Percentiles rank a stretch among this genome's conserved stretches.
Conservation (phyloP, 2,888 invertebrate genomes). For the Acleris holmiana region DNA sequence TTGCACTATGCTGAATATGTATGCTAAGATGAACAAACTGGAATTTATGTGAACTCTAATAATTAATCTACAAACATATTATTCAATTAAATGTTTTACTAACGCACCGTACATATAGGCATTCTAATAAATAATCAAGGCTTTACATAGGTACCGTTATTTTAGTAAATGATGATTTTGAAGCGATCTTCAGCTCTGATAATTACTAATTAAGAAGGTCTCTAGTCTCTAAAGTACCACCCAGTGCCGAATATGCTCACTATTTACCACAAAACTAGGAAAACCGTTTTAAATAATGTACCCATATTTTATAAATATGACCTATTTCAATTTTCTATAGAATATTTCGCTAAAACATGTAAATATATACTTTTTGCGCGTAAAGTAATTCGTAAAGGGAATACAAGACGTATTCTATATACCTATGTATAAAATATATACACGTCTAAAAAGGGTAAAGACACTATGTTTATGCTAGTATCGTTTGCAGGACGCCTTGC, state of each 20-base stretch:
- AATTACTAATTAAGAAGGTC: too few species aligned
- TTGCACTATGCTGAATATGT: conserved; percentile 42
- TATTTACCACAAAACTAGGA: too few species aligned
- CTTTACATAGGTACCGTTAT: conserved; percentile 74
- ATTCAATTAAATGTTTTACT: conserved; percentile 47
- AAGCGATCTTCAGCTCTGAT: background rate
- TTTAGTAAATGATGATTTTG: conserved; percentile 44
- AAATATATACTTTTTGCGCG: conserved; percentile 46
- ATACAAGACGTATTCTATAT: conserved; percentile 46
- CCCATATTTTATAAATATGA: conserved; percentile 11
- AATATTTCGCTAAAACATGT: conserved; percentile 37
- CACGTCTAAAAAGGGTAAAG: conserved; percentile 28
- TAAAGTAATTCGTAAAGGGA: conserved; percentile 44
- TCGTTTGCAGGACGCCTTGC: conserved; percentile 1
- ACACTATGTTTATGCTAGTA: conserved; percentile 21
- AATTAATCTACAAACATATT: conserved; percentile 43
- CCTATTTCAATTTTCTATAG: conserved; percentile 25
- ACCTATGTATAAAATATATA: conserved; percentile 40
- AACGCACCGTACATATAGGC: conserved; percentile 70
- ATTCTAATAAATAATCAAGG: conserved; percentile 67
- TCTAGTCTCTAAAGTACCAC: too few species aligned
- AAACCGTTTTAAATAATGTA: background rate
- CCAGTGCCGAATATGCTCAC: too few species aligned
- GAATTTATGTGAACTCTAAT: conserved; percentile 42
- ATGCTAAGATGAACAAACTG: conserved; percentile 49